Evolutionary conservation across 2,888 invertebrate species (phyloP).

Genomic region (Muschampia plurimacula): DNA sequence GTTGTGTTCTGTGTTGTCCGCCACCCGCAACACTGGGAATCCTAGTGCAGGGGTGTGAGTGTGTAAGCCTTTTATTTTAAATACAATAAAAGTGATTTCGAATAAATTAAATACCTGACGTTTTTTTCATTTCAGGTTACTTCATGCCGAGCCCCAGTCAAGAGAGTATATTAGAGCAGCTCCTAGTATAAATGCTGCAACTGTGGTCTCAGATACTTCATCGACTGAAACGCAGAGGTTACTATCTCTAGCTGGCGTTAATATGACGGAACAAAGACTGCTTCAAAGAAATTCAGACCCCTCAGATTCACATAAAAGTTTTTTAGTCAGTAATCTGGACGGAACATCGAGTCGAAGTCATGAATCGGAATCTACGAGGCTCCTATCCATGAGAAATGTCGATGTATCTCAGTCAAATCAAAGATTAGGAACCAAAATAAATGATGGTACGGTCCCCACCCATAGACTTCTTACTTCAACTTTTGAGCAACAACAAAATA

Average conservation of each 20-base stretch:
- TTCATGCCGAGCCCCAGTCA: constrained; percentile 71
- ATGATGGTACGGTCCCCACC: constrained; percentile 65
- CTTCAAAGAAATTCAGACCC: constrained; percentile 83
- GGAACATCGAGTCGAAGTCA: constrained; percentile 62
- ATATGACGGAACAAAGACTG: constrained; percentile 84
- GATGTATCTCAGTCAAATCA: constrained; percentile 79
- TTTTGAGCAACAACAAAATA: constrained; percentile 86
- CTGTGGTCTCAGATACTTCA: constrained; percentile 69
- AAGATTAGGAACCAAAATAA: constrained; percentile 72
- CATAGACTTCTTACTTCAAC: constrained; percentile 81
- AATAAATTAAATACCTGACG: not conserved
- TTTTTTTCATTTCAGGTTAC: constrained; percentile 66
- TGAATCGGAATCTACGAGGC: constrained; percentile 74
- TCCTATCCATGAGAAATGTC: constrained; percentile 79
- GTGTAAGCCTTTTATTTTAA: no score
- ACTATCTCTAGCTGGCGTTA: constrained; percentile 80
- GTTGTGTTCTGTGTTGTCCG: no score
- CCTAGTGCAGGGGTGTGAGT: no score
- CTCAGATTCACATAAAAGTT: constrained; percentile 80
- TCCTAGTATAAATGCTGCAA: constrained; percentile 65
- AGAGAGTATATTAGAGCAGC: constrained; percentile 73
- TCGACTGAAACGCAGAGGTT: constrained; percentile 80
- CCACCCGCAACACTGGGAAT: no score
- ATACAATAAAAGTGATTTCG: no score
- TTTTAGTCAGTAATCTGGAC: constrained; percentile 77